Conservation (phyloP, 2,888 invertebrate species). For the Acronicta leporina region DNA sequence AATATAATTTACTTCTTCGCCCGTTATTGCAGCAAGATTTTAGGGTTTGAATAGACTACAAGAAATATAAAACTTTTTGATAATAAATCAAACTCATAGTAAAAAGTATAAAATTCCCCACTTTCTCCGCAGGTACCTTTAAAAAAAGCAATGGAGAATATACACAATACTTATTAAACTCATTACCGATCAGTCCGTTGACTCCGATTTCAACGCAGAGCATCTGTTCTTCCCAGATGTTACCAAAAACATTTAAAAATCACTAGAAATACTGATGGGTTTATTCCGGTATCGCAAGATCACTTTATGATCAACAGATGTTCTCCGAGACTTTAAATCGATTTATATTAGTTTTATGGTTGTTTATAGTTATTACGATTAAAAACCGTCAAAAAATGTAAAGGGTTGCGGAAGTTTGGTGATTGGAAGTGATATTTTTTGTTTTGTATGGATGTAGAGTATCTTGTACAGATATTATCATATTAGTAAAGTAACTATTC, state of each 20-base stretch:
- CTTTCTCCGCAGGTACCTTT: slow-evolving; percentile 17
- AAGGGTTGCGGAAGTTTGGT: slow-evolving; percentile 40
- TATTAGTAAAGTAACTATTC: too few relatives aligned
- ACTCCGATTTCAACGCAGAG: slow-evolving; percentile 43
- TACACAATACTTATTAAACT: slow-evolving; percentile 12
- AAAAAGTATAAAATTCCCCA: background rate
- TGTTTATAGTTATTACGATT: slow-evolving; percentile 51
- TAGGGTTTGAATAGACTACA: too few relatives aligned
- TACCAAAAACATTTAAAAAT: slow-evolving; percentile 57
- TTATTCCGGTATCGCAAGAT: slow-evolving; percentile 63
- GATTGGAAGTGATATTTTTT: slow-evolving; percentile 39
- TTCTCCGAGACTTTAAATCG: slow-evolving; percentile 59
- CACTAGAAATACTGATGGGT: slow-evolving; percentile 62
- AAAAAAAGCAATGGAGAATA: background rate
- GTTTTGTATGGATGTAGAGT: slow-evolving; percentile 6
- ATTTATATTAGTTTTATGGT: slow-evolving; percentile 60
- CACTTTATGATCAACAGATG: slow-evolving; percentile 69
- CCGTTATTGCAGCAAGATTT: too few relatives aligned
- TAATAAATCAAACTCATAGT: too few relatives aligned
- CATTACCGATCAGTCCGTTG: slow-evolving; percentile 36
- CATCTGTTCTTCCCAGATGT: slow-evolving; percentile 53
- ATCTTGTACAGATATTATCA: too few relatives aligned
- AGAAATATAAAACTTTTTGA: too few relatives aligned
- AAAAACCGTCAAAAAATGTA: slow-evolving; percentile 39
- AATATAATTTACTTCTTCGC: too few relatives aligned